Percentiles rank a stretch among this genome's conserved stretches.
Evolutionary conservation across 2,113 vertebrate species (phyloP).

Genomic region (Ramphastos sulfuratus): DNA sequence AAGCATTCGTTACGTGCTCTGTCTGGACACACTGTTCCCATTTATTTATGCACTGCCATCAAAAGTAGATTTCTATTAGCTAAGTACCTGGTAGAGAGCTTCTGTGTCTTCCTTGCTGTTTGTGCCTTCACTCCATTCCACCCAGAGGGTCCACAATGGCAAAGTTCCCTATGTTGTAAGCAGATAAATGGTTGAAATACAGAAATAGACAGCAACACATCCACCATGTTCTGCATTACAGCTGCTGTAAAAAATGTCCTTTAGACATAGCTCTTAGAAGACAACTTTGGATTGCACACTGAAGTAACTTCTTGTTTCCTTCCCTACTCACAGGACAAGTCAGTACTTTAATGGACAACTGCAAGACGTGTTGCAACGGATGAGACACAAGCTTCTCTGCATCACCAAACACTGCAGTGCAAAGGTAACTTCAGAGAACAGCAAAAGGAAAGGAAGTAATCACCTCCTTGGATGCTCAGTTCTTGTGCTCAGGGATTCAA

Average conservation of each 20-base stretch:
- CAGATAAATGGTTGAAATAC: not conserved
- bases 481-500: not conserved
- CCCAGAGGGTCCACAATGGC: slow-evolving; percentile 86
- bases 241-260: not conserved
- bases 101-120: slow-evolving; percentile 81
- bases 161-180: slow-evolving; percentile 79
- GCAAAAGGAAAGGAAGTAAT: not conserved
- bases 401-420: not conserved
- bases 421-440: not conserved
- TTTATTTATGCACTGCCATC: not conserved
- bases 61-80: not conserved
- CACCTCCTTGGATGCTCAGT: not conserved
- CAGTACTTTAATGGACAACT: not conserved
- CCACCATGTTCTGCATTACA: not conserved
- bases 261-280: not conserved
- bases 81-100: slow-evolving; percentile 85
- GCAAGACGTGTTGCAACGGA: not conserved
- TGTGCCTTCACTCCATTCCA: slow-evolving; percentile 83
- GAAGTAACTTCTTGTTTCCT: not conserved
- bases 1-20: not conserved
- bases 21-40: not conserved
- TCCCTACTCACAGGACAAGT: not conserved
- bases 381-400: not conserved
- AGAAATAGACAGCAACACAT: not conserved
- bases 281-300: not conserved